Conservation (phyloP, 2,888 invertebrate genomes). For the Troilus luridus region DNA sequence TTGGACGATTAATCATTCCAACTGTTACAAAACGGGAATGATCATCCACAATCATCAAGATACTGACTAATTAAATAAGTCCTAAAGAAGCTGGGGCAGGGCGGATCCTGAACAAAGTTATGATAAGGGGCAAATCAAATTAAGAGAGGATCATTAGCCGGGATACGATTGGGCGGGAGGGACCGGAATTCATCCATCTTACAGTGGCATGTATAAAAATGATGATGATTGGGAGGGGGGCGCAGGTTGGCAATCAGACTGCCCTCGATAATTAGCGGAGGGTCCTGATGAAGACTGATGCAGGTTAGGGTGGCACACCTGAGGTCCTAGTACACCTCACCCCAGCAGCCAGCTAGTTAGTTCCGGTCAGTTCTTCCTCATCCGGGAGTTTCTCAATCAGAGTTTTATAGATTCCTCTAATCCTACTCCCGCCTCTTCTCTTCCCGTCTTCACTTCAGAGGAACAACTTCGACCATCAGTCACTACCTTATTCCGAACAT, state of each 20-base stretch:
- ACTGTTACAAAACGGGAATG: background rate
- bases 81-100: background rate
- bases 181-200: background rate
- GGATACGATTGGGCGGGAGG: background rate
- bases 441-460: background rate
- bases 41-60: background rate
- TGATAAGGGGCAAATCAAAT: background rate
- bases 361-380: constrained; percentile 39
- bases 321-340: background rate
- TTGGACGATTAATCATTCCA: background rate
- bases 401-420: constrained; percentile 42
- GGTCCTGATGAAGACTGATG: constrained; percentile 50
- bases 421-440: background rate
- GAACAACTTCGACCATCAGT: constrained; percentile 24
- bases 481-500: background rate
- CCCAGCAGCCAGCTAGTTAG: constrained; percentile 17
- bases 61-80: background rate
- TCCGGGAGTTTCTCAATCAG: constrained; percentile 49
- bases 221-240: background rate
- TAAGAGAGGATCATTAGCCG: background rate
- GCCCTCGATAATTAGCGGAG: constrained; percentile 19
- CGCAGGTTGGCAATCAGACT: background rate
- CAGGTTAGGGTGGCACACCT: constrained; percentile 1
- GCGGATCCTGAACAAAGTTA: background rate
- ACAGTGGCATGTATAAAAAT: constrained; percentile 6